A percentile compares a stretch with the other conserved stretches of the same genome.
These are phyloP conservation scores for Silurus meridionalis DNA, from an alignment of 2,113 vertebrate species.

Conservation along the genomic window DNA sequence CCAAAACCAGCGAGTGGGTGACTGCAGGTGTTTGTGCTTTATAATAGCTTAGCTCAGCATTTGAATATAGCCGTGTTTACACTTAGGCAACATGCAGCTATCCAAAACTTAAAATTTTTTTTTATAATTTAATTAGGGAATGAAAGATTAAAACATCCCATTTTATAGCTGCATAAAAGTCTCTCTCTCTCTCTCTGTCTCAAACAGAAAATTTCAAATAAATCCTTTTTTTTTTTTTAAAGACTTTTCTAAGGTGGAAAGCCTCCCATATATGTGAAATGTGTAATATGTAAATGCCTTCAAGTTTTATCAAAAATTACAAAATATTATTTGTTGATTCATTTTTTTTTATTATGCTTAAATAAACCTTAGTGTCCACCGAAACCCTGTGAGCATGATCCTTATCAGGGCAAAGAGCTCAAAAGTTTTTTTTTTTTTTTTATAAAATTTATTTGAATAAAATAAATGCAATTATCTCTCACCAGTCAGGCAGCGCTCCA, in stretches of 20 bases:
- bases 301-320: not conserved
- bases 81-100: not conserved
- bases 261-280: not conserved
- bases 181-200: no score
- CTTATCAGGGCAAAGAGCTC: not conserved
- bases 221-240: not conserved
- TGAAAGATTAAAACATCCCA: not conserved
- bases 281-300: not conserved
- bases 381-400: not conserved
- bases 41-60: conserved; percentile 10
- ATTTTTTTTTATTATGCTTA: not conserved
- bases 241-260: not conserved
- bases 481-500: conserved; percentile 77
- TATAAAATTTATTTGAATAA: not conserved
- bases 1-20: not conserved
- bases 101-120: not conserved
- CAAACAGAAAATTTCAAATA: no score
- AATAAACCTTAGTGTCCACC: not conserved
- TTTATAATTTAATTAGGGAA: not conserved
- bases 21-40: not conserved
- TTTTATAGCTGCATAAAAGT: not conserved
- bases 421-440: not conserved
- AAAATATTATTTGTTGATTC: not conserved
- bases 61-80: not conserved
- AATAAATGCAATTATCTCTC: conserved; percentile 40